Evolutionary conservation across 2,113 vertebrate species (phyloP).

Genomic region (Ailurus styani): DNA sequence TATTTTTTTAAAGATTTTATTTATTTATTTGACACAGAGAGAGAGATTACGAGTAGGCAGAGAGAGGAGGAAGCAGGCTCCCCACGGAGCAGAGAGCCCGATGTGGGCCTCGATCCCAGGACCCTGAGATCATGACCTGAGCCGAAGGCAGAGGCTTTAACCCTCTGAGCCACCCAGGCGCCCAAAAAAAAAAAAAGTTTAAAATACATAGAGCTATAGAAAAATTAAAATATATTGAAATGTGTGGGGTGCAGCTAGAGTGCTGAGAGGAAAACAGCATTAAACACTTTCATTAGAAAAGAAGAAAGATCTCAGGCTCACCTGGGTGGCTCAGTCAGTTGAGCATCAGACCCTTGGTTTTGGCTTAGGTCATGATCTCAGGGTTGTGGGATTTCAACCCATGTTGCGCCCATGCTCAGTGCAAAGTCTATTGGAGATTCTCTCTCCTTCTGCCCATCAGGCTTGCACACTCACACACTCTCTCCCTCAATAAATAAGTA

Average conservation of each 20-base stretch:
- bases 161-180: too few relatives aligned
- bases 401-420: background rate
- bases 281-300: background rate
- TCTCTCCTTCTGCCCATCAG: background rate
- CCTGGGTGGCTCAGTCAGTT: background rate
- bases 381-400: background rate
- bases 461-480: fast-evolving
- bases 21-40: too few relatives aligned
- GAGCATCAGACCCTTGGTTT: background rate
- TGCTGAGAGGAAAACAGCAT: background rate
- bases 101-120: too few relatives aligned
- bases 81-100: too few relatives aligned
- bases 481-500: background rate
- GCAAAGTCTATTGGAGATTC: background rate
- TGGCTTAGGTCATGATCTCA: background rate
- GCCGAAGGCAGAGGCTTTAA: too few relatives aligned
- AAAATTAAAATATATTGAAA: background rate
- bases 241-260: background rate
- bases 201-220: background rate
- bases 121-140: too few relatives aligned
- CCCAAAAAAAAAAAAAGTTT: too few relatives aligned
- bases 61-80: too few relatives aligned
- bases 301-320: background rate
- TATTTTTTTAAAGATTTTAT: too few relatives aligned
- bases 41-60: too few relatives aligned